Evolutionary conservation across 2,888 invertebrate species (phyloP), one percentile per base, ranked within the genome.

Genomic region (Syrphus vitripennis): DNA sequence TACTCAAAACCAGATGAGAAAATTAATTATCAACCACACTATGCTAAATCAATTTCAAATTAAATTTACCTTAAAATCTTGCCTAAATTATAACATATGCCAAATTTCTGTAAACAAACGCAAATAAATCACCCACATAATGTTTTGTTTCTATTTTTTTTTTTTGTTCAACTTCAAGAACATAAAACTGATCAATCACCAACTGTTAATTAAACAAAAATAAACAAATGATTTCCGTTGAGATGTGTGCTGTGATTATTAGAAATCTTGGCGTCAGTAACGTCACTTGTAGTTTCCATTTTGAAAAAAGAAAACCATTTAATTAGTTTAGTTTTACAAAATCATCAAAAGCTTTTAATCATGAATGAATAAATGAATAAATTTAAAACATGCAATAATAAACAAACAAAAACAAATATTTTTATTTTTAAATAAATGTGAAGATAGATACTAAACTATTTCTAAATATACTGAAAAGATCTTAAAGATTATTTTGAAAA

Each of bases 301-400:
- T 50, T 12, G 16, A 55, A 29, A 14, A 40, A 26, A 26, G 9
- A 34, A 34, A 34, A 34, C 9, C 14, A 65, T 29, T 42, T 4
- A 31, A 34, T 21, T 48, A 21, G 7, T 48, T n/a, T 67, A 7
- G 10, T 16, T 40, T 50, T 50, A 26, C 16, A 45, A 65, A 42
- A 63, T 26, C 63, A 63, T 63, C 24, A 63, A 65, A 65, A 45
- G 24, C 19, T 67, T 50, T 34, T 21, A 31, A 21, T 21, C 34
- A 67, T 42, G 40, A 61, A 61, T 61, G 24, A 63, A 63, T n/a
- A 24, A n/a, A n/a, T n/a, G n/a, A n/a, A n/a, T n/a, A n/a, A n/a
- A n/a, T n/a, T 61, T 61, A 3, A 40, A 26, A 59, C 5, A 37
- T 21, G 19, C 5, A 34, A 14, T 34, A 14, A 45, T 1, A 9